Evolutionary conservation across 1,140 invertebrate genomes (phyloP).

Genomic region (Drosophila rhopaloa): DNA sequence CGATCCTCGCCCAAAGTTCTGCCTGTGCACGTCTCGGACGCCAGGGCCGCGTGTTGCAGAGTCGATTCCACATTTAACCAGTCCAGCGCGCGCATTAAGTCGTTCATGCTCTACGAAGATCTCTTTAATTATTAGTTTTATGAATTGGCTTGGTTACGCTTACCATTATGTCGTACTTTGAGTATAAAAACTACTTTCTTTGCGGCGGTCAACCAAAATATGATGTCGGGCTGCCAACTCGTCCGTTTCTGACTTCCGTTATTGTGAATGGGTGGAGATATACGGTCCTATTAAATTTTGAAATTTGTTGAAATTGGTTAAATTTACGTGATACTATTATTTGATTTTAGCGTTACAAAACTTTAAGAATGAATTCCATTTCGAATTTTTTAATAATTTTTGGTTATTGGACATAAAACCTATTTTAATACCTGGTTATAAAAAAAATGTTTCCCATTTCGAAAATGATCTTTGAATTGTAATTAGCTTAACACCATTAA

Average conservation of each 20-base stretch:
- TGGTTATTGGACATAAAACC: too few relatives aligned
- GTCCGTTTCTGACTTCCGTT: background rate
- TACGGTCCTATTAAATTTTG: background rate
- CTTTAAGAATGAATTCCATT: too few relatives aligned
- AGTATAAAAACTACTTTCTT: background rate
- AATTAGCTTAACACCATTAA: too few relatives aligned
- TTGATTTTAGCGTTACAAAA: too few relatives aligned
- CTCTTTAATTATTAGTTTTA: too few relatives aligned
- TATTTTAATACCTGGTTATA: too few relatives aligned
- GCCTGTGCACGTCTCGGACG: constrained; percentile 42
- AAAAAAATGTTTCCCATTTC: too few relatives aligned
- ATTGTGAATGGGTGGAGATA: background rate
- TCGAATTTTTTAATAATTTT: too few relatives aligned
- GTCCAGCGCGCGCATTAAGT: constrained; percentile 31
- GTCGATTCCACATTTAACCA: constrained; percentile 36
- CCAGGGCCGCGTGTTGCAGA: constrained; percentile 54
- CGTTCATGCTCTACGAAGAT: constrained; percentile 50
- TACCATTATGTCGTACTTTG: constrained; percentile 16
- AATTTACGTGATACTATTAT: too few relatives aligned
- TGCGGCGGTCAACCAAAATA: background rate
- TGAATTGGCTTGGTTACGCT: too few relatives aligned
- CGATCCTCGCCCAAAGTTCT: constrained; percentile 54
- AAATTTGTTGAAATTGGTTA: too few relatives aligned
- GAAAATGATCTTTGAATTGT: too few relatives aligned
- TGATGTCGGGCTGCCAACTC: background rate